These are phyloP conservation scores for Lampris incognitus DNA, from an alignment of 2,113 vertebrate species.

Conservation along the genomic window DNA sequence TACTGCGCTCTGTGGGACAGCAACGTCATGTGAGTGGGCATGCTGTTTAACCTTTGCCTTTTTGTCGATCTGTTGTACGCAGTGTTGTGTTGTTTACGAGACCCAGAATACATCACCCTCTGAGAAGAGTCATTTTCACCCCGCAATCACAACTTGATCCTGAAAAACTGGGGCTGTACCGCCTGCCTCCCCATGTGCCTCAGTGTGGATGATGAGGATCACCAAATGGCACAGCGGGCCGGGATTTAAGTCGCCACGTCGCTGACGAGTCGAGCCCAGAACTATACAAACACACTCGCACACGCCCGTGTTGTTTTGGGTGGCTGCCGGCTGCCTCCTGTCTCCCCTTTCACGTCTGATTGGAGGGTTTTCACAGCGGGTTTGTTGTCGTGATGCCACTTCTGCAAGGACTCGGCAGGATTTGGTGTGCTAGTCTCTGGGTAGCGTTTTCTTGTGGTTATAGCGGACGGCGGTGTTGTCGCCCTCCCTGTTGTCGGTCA, in stretches of 20 bases:
- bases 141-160: background rate
- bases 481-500: too few species aligned
- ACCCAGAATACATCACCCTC: too few species aligned
- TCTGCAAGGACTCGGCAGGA: background rate
- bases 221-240: background rate
- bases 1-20: conserved; percentile 98
- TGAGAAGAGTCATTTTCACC: too few species aligned
- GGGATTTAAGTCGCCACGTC: background rate
- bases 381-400: conserved; percentile 10
- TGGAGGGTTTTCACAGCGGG: background rate
- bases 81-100: background rate
- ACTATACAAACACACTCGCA: background rate
- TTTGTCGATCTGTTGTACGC: conserved; percentile 1
- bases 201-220: background rate
- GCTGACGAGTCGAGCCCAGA: background rate
- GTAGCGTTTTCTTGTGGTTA: too few species aligned
- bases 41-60: conserved; percentile 46
- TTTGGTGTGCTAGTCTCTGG: background rate
- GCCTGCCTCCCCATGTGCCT: too few species aligned
- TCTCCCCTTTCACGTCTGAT: background rate
- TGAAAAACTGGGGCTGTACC: background rate
- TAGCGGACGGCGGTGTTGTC: too few species aligned
- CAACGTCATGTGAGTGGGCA: conserved; percentile 91
- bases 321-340: background rate
- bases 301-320: background rate